Evolutionary conservation across 1,140 invertebrate genomes (phyloP), one percentile per base, ranked within the genome.

Genomic region (Bombus ignitus): DNA sequence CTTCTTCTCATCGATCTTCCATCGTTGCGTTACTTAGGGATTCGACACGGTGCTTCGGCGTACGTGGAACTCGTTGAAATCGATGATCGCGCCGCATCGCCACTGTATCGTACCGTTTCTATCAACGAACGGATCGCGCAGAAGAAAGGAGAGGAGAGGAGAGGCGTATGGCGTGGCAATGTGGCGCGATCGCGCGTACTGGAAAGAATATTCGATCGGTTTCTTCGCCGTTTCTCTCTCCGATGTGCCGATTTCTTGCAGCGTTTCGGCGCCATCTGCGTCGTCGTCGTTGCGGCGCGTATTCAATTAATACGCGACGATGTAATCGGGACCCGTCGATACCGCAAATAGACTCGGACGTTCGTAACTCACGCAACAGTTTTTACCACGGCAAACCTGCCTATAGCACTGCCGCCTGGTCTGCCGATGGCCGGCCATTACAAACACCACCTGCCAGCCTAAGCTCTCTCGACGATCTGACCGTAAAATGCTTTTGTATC

Each of bases 371-470:
- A 89, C 71, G 35, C 39, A 66, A 39, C 65, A 77, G 73, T 92
- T 91, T 87, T 90, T 92, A 75, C 75, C 83, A 84, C 87, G 81
- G 89, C 83, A 47, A 90, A 90, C 87, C 92, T 92, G 90, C 83
- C 72, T 44, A 84, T 72, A 75, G 77, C 85, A 72, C 72, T 85
- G 81, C 78, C 78, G 85, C 89, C 89, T 78, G 92, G 92, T 85
- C 75, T 53, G 44, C 44, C 90, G 91, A 93, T 91, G 89, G 91
- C 90, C 93, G 92, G 93, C 93, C 93, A 94, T 95, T 95, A 93
- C 91, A 85, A 82, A 83, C 87, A 93, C 91, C 94, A 94, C 94
- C 93, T 94, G 94, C 94, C 93, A 93, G 89, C 87, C 88, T 92
- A 88, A 81, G 65, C 57, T 42, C 15, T n/a, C 32, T 32, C 75